Percentiles rank a stretch among this genome's conserved stretches.
phyloP scores from a whole-genome alignment of 2,888 invertebrate species.

The Melanotus villosus region DNA sequence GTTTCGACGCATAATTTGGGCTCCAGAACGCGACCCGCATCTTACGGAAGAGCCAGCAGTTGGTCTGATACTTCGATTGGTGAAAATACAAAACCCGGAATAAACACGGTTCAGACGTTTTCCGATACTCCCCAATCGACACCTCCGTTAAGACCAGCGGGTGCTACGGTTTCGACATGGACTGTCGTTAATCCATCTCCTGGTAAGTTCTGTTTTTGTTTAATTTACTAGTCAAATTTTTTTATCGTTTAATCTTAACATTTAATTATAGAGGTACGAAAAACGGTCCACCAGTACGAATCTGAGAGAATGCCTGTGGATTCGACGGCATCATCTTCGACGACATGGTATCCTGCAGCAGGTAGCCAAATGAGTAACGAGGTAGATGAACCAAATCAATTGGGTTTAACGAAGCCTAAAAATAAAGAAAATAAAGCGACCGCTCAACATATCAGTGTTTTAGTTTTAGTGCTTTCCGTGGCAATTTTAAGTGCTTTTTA shows the following conservation, averaged over 20 bases:
- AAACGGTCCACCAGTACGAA: slow-evolving; percentile 3
- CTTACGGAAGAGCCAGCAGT: slow-evolving; percentile 70
- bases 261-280: slow-evolving; percentile 9
- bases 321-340: slow-evolving; percentile 38
- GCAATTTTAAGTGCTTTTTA: neutral
- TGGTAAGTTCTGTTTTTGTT: slow-evolving; percentile 31
- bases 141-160: slow-evolving; percentile 44
- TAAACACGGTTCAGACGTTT: slow-evolving; percentile 51
- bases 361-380: slow-evolving; percentile 71
- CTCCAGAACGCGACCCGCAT: slow-evolving; percentile 66
- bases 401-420: slow-evolving; percentile 66
- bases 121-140: slow-evolving; percentile 51
- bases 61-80: slow-evolving; percentile 62
- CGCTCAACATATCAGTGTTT: neutral
- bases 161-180: slow-evolving; percentile 62
- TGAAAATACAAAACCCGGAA: slow-evolving; percentile 31
- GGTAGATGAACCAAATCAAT: slow-evolving; percentile 74
- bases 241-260: no score
- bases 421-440: slow-evolving; percentile 7
- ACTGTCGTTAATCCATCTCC: slow-evolving; percentile 49
- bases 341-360: slow-evolving; percentile 70
- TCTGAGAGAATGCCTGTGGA: slow-evolving; percentile 1
- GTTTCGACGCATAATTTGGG: slow-evolving; percentile 55
- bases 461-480: neutral
- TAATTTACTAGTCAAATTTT: no score